Evolutionary conservation across 2,113 vertebrate species (phyloP).

Genomic region (Rhinopomastus cyanomelas): DNA sequence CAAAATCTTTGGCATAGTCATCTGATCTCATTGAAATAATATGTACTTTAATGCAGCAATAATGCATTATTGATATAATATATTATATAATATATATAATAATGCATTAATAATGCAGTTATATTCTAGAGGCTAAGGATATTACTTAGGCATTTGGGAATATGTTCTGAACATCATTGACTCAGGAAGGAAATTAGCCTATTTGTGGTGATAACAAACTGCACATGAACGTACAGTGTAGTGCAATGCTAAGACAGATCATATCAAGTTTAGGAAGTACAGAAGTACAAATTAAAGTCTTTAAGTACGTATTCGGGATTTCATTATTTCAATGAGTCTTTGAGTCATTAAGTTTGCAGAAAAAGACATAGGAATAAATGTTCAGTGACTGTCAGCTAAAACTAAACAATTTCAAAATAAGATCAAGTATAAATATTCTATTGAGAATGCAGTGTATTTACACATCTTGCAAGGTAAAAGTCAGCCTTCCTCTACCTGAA

Average conservation of each 20-base stretch:
- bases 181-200: background rate
- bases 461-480: background rate
- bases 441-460: background rate
- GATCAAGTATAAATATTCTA: background rate
- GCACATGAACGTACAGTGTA: background rate
- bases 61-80: too few species aligned
- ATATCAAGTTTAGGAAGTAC: background rate
- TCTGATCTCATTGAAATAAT: background rate
- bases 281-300: background rate
- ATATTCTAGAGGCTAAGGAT: background rate
- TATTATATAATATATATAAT: too few species aligned
- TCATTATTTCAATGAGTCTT: background rate
- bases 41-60: background rate
- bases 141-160: background rate
- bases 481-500: background rate
- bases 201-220: background rate
- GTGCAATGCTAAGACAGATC: background rate
- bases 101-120: too few species aligned
- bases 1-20: background rate
- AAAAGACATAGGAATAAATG: background rate
- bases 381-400: background rate
- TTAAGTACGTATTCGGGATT: background rate
- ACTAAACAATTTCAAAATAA: background rate
- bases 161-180: background rate
- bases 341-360: background rate